Conservation (phyloP, 2,113 vertebrate genomes). For the Epinephelus moara region DNA sequence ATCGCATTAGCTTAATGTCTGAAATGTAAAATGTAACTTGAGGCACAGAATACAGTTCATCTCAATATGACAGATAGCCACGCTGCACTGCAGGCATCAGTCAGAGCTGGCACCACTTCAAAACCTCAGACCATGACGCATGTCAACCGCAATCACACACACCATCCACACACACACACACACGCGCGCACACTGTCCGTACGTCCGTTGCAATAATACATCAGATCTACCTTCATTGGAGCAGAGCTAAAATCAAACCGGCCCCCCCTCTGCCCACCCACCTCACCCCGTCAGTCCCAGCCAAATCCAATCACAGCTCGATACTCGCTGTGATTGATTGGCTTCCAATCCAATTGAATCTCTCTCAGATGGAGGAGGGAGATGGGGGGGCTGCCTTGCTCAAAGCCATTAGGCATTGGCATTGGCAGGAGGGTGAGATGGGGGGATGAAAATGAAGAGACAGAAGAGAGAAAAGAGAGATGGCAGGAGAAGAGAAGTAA, state of each 20-base stretch:
- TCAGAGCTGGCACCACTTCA: slow-evolving; percentile 66
- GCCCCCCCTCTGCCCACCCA: slow-evolving; percentile 11
- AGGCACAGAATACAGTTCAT: slow-evolving; percentile 23
- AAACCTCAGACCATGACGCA: slow-evolving; percentile 72
- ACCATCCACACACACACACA: slow-evolving; percentile 45
- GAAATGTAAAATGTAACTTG: slow-evolving; percentile 45
- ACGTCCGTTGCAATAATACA: slow-evolving; percentile 76
- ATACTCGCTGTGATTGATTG: slow-evolving; percentile 79
- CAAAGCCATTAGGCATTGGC: slow-evolving; percentile 70
- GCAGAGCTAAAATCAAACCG: slow-evolving; percentile 77
- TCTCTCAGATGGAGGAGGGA: slow-evolving; percentile 53
- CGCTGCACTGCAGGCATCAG: slow-evolving; percentile 58
- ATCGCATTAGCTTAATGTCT: slow-evolving; percentile 54
- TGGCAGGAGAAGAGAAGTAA: slow-evolving; percentile 50
- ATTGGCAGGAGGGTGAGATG: slow-evolving; percentile 49
- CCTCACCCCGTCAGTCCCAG: slow-evolving; percentile 62
- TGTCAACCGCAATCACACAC: slow-evolving; percentile 72
- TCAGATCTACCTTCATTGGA: slow-evolving; percentile 80
- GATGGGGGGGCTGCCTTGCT: slow-evolving; percentile 54
- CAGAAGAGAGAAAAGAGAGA: slow-evolving; percentile 39
- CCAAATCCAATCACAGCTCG: slow-evolving; percentile 83
- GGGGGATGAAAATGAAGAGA: not conserved
- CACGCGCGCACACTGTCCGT: slow-evolving; percentile 7
- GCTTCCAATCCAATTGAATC: slow-evolving; percentile 83
- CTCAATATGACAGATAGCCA: slow-evolving; percentile 55